Conservation (phyloP, 2,113 vertebrate genomes). For the Polyodon spathula region DNA sequence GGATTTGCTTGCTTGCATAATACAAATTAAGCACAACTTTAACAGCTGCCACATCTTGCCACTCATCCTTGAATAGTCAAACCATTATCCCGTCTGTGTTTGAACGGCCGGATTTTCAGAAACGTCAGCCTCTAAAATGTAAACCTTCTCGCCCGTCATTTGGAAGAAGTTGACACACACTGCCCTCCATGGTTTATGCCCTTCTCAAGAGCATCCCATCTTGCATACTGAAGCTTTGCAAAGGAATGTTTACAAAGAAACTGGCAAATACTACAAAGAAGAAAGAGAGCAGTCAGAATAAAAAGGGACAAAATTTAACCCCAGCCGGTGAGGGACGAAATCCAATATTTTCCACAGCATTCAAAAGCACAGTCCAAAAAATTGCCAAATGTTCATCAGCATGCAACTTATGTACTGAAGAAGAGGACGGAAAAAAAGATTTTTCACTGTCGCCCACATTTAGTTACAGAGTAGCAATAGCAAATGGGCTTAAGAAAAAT, state of each 20-base stretch:
- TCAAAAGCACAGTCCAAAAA: constrained; percentile 89
- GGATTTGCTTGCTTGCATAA: constrained; percentile 21
- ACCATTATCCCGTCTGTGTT: constrained; percentile 25
- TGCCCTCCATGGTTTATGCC: constrained; percentile 85
- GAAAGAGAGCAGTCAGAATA: constrained; percentile 76
- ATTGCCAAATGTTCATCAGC: constrained; percentile 82
- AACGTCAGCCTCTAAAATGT: constrained; percentile 25
- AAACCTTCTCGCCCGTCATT: constrained; percentile 22
- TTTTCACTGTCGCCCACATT: constrained; percentile 92
- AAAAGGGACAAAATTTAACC: constrained; percentile 70
- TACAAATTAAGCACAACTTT: constrained; percentile 16
- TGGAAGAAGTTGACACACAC: constrained; percentile 45
- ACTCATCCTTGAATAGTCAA: constrained; percentile 33
- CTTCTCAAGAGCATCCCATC: constrained; percentile 77
- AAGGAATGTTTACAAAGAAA: constrained; percentile 99
- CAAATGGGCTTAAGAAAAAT: constrained; percentile 82
- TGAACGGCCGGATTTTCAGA: constrained; percentile 31
- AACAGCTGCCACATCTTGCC: constrained; percentile 13
- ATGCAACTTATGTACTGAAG: constrained; percentile 75
- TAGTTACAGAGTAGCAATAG: constrained; percentile 93
- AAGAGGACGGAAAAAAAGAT: constrained; percentile 68
- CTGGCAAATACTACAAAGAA: constrained; percentile 82
- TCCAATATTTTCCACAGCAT: constrained; percentile 73
- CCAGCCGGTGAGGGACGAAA: constrained; percentile 62
- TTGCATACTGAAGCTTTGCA: constrained; percentile 88